Evolutionary conservation across 2,797 vertebrate species (phyloP), one percentile per base, ranked within the genome.

Genomic region (Gouania willdenowi): DNA sequence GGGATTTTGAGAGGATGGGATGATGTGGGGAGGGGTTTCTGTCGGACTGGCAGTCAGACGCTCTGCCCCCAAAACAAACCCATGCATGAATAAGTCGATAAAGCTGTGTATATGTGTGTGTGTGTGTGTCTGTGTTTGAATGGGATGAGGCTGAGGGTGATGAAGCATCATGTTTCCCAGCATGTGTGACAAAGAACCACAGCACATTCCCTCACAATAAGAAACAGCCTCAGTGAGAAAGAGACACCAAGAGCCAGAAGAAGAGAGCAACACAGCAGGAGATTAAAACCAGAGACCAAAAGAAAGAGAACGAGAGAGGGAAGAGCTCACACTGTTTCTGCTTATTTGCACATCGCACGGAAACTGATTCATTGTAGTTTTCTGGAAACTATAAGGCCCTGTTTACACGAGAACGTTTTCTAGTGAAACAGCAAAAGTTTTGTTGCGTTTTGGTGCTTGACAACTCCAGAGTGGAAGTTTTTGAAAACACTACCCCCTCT

Each of bases 51-150:
- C 75, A 83, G 73, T 84, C 78, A 72, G 66, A 74, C 78, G 73
- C 71, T 67, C 56, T 81, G 76, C 57, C 82, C 79, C 70, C 49
- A 53, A 83, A 84, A 86, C 71, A 86, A 83, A 86, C 71, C 71
- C 74, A 84, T 75, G 81, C 84, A 85, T 85, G 71, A 85, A 84
- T 83, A 83, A 83, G 77, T 83, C 79, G 84, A 84, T 85, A 85
- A 79, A 78, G 54, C 41, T 23, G 43, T 45, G 29, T 29, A 50
- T 47, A 36, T 5, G 40, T 43, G 14, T 26, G 21, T 39, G 34
- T 44, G 45, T 50, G 19, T 29, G 64, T 46, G 48, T 20, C 46
- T 37, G 43, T 32, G 41, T 28, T 26, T 27, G 73, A 37, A 44
- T 70, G 35, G 64, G 63, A 68, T 53, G 49, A 60, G 49, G 57